Evolutionary conservation across 2,797 vertebrate genomes (phyloP).

Genomic region (Microchirus variegatus): DNA sequence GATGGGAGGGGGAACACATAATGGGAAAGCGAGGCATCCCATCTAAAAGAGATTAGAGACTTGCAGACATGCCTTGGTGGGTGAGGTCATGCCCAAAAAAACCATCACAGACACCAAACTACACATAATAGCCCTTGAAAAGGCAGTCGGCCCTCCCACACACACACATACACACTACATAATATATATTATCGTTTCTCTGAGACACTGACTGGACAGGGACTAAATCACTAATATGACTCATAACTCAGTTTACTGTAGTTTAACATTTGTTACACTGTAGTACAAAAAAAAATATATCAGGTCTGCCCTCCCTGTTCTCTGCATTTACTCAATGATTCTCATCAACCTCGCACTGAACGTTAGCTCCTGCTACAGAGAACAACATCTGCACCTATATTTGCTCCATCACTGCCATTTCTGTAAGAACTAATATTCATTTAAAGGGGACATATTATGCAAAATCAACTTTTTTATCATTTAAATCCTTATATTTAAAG

Average conservation of each 20-base stretch:
- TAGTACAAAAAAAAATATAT: background rate
- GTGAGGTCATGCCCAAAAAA: conserved; percentile 79
- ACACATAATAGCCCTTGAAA: conserved; percentile 39
- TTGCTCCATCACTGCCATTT: no score
- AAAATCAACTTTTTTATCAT: no score
- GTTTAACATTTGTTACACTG: background rate
- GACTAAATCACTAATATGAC: background rate
- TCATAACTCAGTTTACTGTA: background rate
- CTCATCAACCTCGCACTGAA: no score
- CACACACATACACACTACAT: conserved; percentile 10
- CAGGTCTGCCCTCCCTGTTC: no score
- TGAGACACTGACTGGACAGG: conserved; percentile 2
- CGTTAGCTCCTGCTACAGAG: no score
- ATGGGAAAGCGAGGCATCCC: conserved; percentile 78
- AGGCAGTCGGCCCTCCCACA: conserved; percentile 5
- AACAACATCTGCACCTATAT: no score
- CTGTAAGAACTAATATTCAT: no score
- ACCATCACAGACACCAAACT: conserved; percentile 52
- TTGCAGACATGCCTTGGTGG: conserved; percentile 68
- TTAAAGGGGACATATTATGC: no score
- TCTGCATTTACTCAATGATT: background rate
- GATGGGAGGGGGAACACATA: conserved; percentile 62
- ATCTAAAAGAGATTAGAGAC: conserved; percentile 84
- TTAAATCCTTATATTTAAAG: no score
- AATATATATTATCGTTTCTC: background rate